Base-by-base conservation (phyloP, 2,797 vertebrate species). In the Pitangus sulphuratus region DNA sequence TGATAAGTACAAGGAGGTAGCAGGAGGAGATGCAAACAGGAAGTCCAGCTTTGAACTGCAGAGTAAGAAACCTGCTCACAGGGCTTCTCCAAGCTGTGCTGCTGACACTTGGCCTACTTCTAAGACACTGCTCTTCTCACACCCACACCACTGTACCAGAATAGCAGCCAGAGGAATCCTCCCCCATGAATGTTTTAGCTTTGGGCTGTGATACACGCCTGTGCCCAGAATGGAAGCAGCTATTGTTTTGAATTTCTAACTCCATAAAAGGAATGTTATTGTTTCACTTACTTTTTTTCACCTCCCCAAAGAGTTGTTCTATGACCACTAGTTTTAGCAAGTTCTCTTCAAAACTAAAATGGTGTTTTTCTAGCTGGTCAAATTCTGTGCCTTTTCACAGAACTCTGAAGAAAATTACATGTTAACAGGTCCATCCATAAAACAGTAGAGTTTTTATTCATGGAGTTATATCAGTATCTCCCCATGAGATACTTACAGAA, bases 171-270 rank as follows among this genome's bases (percentile, higher is more conserved):
- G 35, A 91, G 31, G 44, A 92, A 83, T 71, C 71, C 68, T 87
- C 44, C 44, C 50, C 8, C 5, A 11, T 14, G n/a, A 6, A n/a
- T n/a, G 35, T 80, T 93, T 92, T 95, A 83, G 54, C 64, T 92
- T 50, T 68, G 76, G 76, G 75, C 56, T 83, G 48, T 18, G 56
- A 95, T 74, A 83, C 54, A 75, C 0, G 40, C 61, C 85, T 78
- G 37, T 35, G 72, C 89, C 57, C 42, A 68, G 72, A 96, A 93
- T 81, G 89, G 89, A 95, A 95, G 65, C 82, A 77, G 60, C 68
- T 83, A 82, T 70, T 92, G 78, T 87, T 96, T 68, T 68, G 24
- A 28, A 85, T 75, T 91, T 96, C 71, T 91, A 57, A 77, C 21
- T 87, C 69, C 35, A 6, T 78, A 93, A 85, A 84, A 93, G 53